Conservation (phyloP, 1,140 invertebrate genomes). For the Liolophura sinensis region DNA sequence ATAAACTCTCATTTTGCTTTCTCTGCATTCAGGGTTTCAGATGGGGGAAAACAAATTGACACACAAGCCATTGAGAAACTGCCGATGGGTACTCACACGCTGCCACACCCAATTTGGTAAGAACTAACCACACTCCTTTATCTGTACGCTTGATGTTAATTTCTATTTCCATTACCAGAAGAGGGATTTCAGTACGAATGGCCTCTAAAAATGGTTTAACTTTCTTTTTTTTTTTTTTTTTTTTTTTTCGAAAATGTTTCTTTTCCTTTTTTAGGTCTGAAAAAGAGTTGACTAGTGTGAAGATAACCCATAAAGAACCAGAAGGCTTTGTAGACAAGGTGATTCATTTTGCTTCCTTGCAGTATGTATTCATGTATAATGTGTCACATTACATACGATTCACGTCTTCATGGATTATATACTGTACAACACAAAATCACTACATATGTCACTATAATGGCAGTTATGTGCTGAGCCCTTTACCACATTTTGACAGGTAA, state of each 20-base stretch:
- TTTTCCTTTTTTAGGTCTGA: constrained; percentile 36
- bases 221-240: background rate
- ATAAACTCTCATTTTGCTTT: background rate
- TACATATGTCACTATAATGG: no score
- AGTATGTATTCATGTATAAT: background rate
- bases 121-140: background rate
- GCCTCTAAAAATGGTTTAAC: background rate
- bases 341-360: constrained; percentile 2
- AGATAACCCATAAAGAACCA: constrained; percentile 47
- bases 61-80: constrained; percentile 8
- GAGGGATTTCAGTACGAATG: background rate
- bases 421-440: no score
- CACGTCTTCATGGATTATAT: no score
- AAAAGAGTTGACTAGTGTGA: constrained; percentile 40
- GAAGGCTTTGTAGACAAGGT: constrained; percentile 46
- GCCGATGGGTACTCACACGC: constrained; percentile 28
- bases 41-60: background rate
- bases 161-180: background rate
- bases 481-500: no score
- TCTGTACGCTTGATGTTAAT: background rate
- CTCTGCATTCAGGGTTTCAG: background rate
- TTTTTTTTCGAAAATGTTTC: background rate
- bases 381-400: background rate
- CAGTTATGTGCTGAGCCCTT: no score
- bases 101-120: constrained; percentile 49